A percentile compares a stretch with the other conserved stretches of the same genome.
phyloP scores from a whole-genome alignment of 2,113 vertebrate genomes.

The Amblyornis subalaris region DNA sequence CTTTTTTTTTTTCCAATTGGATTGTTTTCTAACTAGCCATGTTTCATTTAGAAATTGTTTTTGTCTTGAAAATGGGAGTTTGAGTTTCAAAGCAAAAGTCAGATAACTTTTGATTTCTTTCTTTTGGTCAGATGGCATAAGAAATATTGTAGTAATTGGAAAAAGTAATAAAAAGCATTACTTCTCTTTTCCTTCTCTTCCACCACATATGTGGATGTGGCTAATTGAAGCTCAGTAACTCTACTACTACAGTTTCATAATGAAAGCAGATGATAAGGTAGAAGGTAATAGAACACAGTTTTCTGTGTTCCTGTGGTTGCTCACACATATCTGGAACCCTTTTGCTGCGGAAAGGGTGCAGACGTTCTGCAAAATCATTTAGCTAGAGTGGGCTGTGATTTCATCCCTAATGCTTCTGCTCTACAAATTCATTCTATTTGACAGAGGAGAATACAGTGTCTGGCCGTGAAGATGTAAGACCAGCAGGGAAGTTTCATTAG shows the following conservation, averaged over 20 bases:
- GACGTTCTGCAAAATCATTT: neutral
- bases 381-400: neutral
- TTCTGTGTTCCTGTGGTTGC: neutral
- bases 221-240: neutral
- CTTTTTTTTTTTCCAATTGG: neutral
- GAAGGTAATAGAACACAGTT: neutral
- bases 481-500: neutral
- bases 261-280: neutral
- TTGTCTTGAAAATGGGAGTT: neutral
- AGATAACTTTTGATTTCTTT: neutral
- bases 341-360: fast-evolving
- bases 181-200: neutral
- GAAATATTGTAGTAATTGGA: neutral
- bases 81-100: neutral
- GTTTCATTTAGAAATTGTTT: neutral
- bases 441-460: neutral
- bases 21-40: neutral
- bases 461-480: neutral
- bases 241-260: neutral
- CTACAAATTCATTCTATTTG: neutral
- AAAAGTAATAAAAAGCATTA: neutral
- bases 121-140: neutral
- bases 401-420: neutral
- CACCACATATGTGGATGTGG: neutral
- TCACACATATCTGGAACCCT: neutral